Conservation (phyloP, 2,888 invertebrate species). For the Drosophila cyrtoloma region DNA sequence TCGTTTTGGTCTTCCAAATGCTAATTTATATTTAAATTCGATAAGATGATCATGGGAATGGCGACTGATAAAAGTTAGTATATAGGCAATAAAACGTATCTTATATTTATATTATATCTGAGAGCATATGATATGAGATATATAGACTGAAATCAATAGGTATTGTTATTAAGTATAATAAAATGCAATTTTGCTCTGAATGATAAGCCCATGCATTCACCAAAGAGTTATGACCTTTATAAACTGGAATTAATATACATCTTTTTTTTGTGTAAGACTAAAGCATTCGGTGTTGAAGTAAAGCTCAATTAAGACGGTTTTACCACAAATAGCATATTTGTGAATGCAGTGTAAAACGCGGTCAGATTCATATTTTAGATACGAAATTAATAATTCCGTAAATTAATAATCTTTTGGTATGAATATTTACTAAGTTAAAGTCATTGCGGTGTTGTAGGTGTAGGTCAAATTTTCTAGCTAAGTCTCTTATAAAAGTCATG, state of each 20-base stretch:
- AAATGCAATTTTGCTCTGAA: conserved; percentile 16
- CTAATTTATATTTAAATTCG: background rate
- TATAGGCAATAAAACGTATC: background rate
- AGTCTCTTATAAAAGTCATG: conserved; percentile 62
- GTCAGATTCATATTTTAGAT: conserved; percentile 72
- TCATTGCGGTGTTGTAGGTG: conserved; percentile 68
- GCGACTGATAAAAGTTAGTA: background rate
- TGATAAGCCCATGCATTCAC: conserved; percentile 47
- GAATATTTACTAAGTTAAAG: conserved; percentile 42
- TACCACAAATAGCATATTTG: conserved; percentile 19
- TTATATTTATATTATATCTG: background rate
- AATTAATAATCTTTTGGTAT: conserved; percentile 35
- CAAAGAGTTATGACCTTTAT: conserved; percentile 58
- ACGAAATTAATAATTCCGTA: conserved; percentile 67
- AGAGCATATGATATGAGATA: background rate
- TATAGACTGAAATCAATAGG: conserved; percentile 4
- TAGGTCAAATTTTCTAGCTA: conserved; percentile 65
- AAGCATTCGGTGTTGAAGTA: conserved; percentile 19
- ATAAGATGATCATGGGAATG: background rate
- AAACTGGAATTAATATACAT: conserved; percentile 55
- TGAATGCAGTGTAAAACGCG: conserved; percentile 58
- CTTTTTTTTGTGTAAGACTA: conserved; percentile 49
- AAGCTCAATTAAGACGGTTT: conserved; percentile 31
- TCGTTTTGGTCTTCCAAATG: background rate
- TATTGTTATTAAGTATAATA: conserved; percentile 17